Conservation (phyloP, 2,797 vertebrate species). For the Melanotaenia maccullochi region DNA sequence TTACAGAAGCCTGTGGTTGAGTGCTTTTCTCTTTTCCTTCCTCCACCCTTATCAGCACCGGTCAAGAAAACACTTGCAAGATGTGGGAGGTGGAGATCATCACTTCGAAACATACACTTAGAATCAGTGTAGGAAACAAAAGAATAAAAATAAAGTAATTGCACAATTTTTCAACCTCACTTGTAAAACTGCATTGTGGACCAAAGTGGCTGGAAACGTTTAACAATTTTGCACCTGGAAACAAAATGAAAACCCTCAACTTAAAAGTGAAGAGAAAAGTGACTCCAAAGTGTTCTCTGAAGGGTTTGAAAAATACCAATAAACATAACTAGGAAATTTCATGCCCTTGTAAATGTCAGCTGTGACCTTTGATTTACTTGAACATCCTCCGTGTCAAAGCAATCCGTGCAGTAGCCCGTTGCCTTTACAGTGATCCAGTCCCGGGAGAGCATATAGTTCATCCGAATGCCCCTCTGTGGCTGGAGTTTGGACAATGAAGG, state of each 20-base stretch:
- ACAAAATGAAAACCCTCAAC: not conserved
- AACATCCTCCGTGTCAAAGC: not conserved
- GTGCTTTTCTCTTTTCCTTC: not conserved
- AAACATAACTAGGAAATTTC: not conserved
- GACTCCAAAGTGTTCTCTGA: not conserved
- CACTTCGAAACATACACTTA: not conserved
- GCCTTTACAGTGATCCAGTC: not conserved
- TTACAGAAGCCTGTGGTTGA: not conserved
- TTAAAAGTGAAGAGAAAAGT: not conserved
- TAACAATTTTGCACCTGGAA: not conserved
- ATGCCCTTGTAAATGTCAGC: not conserved
- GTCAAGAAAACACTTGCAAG: not conserved
- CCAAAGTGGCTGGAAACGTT: not conserved
- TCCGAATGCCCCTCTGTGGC: not conserved
- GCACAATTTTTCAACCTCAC: not conserved
- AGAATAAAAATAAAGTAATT: not conserved
- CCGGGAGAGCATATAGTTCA: not conserved
- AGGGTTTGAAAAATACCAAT: not conserved
- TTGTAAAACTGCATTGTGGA: not conserved
- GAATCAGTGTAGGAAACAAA: not conserved
- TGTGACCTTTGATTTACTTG: not conserved
- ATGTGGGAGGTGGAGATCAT: not conserved
- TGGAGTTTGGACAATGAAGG: not conserved
- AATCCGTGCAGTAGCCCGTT: not conserved
- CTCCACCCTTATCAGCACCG: not conserved